These are phyloP conservation scores for Porites cylindrica DNA, from an alignment of 92 coral and sea anemone genomes.

Conservation along the genomic window DNA sequence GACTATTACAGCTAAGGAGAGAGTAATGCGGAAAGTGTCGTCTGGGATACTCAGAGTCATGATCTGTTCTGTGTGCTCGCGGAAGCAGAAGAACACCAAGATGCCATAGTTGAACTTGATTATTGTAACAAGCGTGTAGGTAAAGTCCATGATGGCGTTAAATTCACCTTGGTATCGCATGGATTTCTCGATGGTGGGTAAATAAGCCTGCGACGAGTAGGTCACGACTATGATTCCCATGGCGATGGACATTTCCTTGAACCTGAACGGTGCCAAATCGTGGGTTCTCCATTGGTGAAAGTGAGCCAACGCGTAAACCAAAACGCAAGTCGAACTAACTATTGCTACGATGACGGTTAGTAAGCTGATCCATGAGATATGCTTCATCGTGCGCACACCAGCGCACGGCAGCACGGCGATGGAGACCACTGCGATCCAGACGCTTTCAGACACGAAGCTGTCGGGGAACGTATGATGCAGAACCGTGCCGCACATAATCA, in stretches of 20 bases:
- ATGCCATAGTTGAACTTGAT: conserved; percentile 93
- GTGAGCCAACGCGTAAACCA: conserved; percentile 77
- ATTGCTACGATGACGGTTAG: conserved; percentile 87
- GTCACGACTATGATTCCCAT: conserved; percentile 88
- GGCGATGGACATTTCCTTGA: conserved; percentile 90
- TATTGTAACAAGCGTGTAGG: conserved; percentile 87
- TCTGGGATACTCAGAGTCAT: conserved; percentile 89
- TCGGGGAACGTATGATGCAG: conserved; percentile 91
- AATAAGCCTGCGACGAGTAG: conserved; percentile 84
- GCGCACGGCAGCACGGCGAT: conserved; percentile 86
- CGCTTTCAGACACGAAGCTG: conserved; percentile 90
- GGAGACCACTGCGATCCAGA: conserved; percentile 86
- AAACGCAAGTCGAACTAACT: conserved; percentile 88
- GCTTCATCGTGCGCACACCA: conserved; percentile 88
- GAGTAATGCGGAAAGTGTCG: conserved; percentile 82
- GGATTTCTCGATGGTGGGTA: conserved; percentile 86
- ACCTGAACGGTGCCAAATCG: conserved; percentile 71
- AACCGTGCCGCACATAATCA: conserved; percentile 94
- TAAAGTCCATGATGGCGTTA: conserved; percentile 94
- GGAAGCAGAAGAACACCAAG: conserved; percentile 87
- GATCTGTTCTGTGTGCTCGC: conserved; percentile 90
- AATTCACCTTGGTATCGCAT: conserved; percentile 91
- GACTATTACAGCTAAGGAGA: conserved; percentile 79
- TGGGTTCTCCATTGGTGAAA: conserved; percentile 83
- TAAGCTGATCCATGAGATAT: conserved; percentile 86